phyloP scores from a whole-genome alignment of 2,797 vertebrate species.

The Fundulus diaphanus region DNA sequence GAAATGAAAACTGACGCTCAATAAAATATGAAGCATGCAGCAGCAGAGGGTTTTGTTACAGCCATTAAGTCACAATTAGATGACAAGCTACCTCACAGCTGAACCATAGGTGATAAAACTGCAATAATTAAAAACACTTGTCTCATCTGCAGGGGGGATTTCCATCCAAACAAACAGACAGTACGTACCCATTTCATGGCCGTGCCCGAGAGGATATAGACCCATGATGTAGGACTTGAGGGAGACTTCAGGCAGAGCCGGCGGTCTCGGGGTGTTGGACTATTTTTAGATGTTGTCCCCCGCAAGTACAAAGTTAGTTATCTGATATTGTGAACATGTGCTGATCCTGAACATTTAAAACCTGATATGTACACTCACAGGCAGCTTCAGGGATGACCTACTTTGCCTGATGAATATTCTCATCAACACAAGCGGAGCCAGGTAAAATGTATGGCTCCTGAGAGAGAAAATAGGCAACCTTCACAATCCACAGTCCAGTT shows the following conservation, averaged over 20 bases:
- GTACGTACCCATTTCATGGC: constrained; percentile 79
- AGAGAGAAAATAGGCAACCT: neutral
- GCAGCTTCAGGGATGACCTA: constrained; percentile 48
- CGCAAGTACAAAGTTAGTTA: constrained; percentile 81
- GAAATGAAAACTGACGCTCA: neutral
- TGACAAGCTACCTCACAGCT: constrained; percentile 6
- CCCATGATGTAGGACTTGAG: constrained; percentile 69
- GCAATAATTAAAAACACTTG: constrained; percentile 42
- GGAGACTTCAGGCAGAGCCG: constrained; percentile 66
- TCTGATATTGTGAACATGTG: constrained; percentile 81
- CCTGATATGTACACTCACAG: constrained; percentile 73
- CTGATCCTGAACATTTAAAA: constrained; percentile 69
- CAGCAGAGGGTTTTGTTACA: constrained; percentile 9
- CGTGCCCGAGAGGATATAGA: constrained; percentile 61
- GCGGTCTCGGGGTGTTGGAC: constrained; percentile 69
- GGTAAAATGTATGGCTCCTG: neutral
- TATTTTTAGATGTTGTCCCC: constrained; percentile 82
- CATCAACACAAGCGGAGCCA: neutral
- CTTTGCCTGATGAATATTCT: constrained; percentile 36
- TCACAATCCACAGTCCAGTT: too few relatives aligned
- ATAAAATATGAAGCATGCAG: constrained; percentile 13
- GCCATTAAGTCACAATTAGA: constrained; percentile 21
- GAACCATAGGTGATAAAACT: constrained; percentile 28
- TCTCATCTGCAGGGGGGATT: constrained; percentile 38
- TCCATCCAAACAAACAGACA: constrained; percentile 61